Evolutionary conservation across 1,140 invertebrate genomes (phyloP), one percentile per base, ranked within the genome.

Genomic region (Penaeus chinensis): DNA sequence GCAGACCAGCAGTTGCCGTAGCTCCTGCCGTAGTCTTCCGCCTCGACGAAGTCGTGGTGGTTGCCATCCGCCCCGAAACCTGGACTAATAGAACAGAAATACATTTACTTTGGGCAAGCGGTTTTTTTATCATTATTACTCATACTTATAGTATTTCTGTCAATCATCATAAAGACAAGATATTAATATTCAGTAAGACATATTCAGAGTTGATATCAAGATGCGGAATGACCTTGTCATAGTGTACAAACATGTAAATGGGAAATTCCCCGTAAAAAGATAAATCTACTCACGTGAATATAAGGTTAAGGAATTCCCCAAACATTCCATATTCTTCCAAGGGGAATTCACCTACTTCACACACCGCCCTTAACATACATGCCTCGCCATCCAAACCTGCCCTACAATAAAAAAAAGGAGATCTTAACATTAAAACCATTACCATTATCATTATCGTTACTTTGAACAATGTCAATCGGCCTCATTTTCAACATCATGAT

Each of bases 341-440:
- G 85, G 95, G 95, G 60, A 94, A 93, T 89, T 94, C 94, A 2
- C 95, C 94, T 2, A 94, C 94, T 92, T 96, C 95, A 91, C 96
- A 96, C 91, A 96, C 95, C 88, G 94, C 94, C 91, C 94, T 94
- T 69, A 96, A 93, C 77, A 96, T 93, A 92, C 96, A 96, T 87
- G 94, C 93, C 89, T 94, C 93, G 18, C 95, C 95, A 89, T 94
- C 92, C 87, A 94, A 93, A 13, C 95, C 95, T 22, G 79, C 69
- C 32, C 89, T 90, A 66, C 8, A 60, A 22, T 62, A 27, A 2
- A 54, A 0, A 89, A 42, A 27, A 20, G 11, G 16, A 13, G 54
- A 32, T 54, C 54, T 16, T 13, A 54, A 11, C 10, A 54, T 54
- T 0, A 54, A 10, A 11, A 13, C 16, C 54, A 54, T 54, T 54